A percentile compares a stretch with the other conserved stretches of the same genome.
phyloP scores from a whole-genome alignment of 2,888 invertebrate genomes.

The Hyposoter didymator region DNA sequence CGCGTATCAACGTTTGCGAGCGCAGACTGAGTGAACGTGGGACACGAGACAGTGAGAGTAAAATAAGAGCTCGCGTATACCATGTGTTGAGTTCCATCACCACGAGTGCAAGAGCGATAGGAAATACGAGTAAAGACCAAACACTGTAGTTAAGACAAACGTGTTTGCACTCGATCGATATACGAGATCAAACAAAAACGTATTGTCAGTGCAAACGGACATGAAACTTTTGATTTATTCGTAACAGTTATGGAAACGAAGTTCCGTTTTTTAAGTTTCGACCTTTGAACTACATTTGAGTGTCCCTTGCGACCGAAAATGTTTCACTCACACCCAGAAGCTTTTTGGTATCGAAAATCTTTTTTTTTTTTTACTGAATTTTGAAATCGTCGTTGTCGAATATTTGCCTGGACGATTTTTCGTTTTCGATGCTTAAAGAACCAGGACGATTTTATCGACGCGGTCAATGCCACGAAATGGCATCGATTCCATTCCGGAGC shows the following conservation, averaged over 20 bases:
- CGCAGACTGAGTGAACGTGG: conserved; percentile 34
- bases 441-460: not conserved
- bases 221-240: not conserved
- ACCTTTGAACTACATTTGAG: not conserved
- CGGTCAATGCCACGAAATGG: conserved; percentile 11
- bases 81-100: not conserved
- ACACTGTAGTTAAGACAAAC: conserved; percentile 8
- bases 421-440: not conserved
- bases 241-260: not conserved
- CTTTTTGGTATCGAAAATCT: not conserved
- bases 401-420: too few species aligned
- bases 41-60: conserved; percentile 23
- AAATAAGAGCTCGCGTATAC: not conserved
- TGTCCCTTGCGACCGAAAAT: not conserved
- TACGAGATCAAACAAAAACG: conserved; percentile 2
- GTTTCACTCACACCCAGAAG: not conserved
- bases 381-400: not conserved
- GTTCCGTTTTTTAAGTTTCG: not conserved
- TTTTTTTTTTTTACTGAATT: not conserved
- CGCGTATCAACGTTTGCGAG: conserved; percentile 50
- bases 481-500: not conserved
- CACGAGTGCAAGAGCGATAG: conserved; percentile 10
- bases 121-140: conserved; percentile 27
- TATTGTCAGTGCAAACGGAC: conserved; percentile 2
- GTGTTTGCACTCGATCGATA: conserved; percentile 16